Base-by-base conservation (phyloP, 2,113 vertebrate species). In the Hippoglossus stenolepis region DNA sequence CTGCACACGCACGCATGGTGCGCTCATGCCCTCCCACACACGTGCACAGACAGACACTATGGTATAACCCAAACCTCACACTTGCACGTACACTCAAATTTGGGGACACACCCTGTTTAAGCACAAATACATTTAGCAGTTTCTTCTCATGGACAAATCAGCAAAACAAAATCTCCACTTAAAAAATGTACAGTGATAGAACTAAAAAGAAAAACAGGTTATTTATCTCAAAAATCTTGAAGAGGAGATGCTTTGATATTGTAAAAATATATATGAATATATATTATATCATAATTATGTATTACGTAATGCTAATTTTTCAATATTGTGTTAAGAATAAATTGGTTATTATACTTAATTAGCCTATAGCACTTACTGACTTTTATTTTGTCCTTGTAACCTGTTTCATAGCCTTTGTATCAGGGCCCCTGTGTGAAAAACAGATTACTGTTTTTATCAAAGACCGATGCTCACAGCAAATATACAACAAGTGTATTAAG, bases 401-500 rank as follows among this genome's bases (percentile, higher is more conserved):
- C 79, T 77, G 65, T 18, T 73, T 60, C 66, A 72, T 78, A 73
- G 23, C 38, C 65, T 79, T 88, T 67, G 71, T 75, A 43, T 70
- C 15, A 23, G 63, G 67, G 24, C 23, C 61, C 45, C 53, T 65
- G 62, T 69, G 54, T 62, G 21, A 70, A 63, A 78, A 38, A 65
- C 45, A 51, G 61, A 87, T 75, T 65, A 78, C n/a, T 65, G 21
- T 6, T 83, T 21, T 51, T n/a, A 87, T 86, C 40, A 65, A 57
- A 72, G 69, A 80, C 58, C 73, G 49, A 38, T 69, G 21, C 73
- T 87, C 54, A 38, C 57, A 75, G 79, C 45, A 72, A 15, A 35
- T 56, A 73, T 51, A 75, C 58, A 75, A 79, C 63, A 76, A 77
- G 59, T 65, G 58, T 53, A 81, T 83, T 73, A 89, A 85, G 70